A percentile compares a stretch with the other conserved stretches of the same genome.
Evolutionary conservation across 2,888 invertebrate species (phyloP).

Genomic region (Nemapogon koenigi): DNA sequence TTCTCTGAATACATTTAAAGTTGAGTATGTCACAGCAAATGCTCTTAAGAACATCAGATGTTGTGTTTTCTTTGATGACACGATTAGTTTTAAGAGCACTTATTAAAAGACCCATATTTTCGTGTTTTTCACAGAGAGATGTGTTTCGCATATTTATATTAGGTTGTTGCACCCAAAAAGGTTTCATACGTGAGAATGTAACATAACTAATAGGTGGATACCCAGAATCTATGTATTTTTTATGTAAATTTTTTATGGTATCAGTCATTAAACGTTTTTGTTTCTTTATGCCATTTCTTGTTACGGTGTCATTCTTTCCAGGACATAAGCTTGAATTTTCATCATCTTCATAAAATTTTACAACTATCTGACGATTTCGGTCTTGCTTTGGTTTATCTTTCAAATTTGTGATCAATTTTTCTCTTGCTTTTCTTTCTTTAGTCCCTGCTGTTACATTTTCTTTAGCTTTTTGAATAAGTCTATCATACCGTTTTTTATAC

Average conservation of each 20-base stretch:
- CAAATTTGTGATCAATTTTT: too few relatives aligned
- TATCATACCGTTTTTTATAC: slow-evolving; percentile 8
- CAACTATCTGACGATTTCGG: slow-evolving; percentile 3
- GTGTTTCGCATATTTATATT: slow-evolving; percentile 12
- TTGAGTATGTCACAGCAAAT: slow-evolving; percentile 12
- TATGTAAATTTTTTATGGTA: slow-evolving; percentile 13
- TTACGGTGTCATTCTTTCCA: slow-evolving; percentile 11
- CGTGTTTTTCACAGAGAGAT: slow-evolving; percentile 13
- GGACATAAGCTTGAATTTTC: slow-evolving; percentile 13
- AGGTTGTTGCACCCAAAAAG: slow-evolving; percentile 9
- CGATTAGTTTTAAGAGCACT: slow-evolving; percentile 9
- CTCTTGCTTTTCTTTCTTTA: too few relatives aligned
- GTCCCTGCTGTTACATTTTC: neutral
- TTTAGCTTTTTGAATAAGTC: neutral
- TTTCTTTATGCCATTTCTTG: slow-evolving; percentile 15
- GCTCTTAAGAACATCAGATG: slow-evolving; percentile 11
- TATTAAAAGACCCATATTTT: slow-evolving; percentile 11
- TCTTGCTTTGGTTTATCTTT: slow-evolving; percentile 9
- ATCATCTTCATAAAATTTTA: slow-evolving; percentile 13
- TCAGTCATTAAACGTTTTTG: slow-evolving; percentile 13
- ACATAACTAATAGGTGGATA: slow-evolving; percentile 13
- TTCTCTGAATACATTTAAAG: slow-evolving; percentile 10
- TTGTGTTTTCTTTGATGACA: slow-evolving; percentile 9
- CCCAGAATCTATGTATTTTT: slow-evolving; percentile 11
- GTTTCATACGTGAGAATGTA: slow-evolving; percentile 13